These are phyloP conservation scores for Phenganax subtilis DNA, from an alignment of 92 coral and sea anemone genomes.

Conservation along the genomic window DNA sequence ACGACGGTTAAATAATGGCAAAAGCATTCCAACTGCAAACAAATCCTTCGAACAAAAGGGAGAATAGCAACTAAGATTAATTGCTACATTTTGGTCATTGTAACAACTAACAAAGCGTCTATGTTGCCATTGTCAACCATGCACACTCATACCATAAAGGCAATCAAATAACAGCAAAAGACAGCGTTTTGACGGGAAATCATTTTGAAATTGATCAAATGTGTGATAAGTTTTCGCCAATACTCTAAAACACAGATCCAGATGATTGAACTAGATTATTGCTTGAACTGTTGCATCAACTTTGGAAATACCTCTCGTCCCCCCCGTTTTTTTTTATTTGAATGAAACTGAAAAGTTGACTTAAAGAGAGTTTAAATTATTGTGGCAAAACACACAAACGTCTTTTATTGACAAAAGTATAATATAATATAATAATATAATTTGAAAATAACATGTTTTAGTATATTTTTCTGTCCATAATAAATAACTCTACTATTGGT, in stretches of 20 bases:
- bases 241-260: neutral
- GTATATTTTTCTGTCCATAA: neutral
- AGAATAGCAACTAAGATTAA: neutral
- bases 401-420: no score
- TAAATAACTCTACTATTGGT: neutral
- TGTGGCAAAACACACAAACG: no score
- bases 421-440: neutral
- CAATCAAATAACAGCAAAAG: slow-evolving; percentile 24
- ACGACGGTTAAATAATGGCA: slow-evolving; percentile 74
- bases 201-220: slow-evolving; percentile 1
- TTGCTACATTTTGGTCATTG: neutral
- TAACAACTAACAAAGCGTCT: neutral
- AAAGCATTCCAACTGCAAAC: slow-evolving; percentile 73
- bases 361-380: no score
- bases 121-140: neutral
- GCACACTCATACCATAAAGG: slow-evolving; percentile 19
- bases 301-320: no score
- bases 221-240: neutral
- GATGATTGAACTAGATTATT: neutral
- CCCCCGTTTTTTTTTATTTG: no score
- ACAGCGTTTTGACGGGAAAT: slow-evolving; percentile 18
- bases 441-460: neutral
- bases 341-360: no score
- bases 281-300: no score
- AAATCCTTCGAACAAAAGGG: slow-evolving; percentile 54